phyloP scores from a whole-genome alignment of 1,140 invertebrate genomes.

The Cotesia chilonis region DNA sequence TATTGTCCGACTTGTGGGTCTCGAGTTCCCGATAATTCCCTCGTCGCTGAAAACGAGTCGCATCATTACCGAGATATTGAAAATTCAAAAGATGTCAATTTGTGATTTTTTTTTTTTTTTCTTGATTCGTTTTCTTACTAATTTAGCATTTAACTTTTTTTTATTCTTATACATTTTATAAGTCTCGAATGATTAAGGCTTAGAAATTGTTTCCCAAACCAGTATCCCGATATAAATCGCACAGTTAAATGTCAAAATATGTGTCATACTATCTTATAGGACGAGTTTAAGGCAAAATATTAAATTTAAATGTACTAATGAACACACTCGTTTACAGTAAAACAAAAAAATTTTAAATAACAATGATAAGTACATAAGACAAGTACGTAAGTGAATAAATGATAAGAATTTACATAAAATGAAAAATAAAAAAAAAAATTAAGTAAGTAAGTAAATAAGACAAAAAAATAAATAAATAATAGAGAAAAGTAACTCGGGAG shows the following conservation, averaged over 20 bases:
- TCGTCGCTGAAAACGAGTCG: constrained; percentile 15
- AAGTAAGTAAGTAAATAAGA: constrained; percentile 12
- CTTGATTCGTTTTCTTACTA: too few relatives aligned
- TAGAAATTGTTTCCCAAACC: background rate
- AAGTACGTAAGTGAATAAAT: constrained; percentile 9
- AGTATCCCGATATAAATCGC: constrained; percentile 26
- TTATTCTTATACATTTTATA: too few relatives aligned
- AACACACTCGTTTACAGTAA: constrained; percentile 6
- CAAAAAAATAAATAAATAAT: constrained; percentile 2
- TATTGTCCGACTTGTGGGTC: constrained; percentile 31
- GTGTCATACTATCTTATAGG: constrained; percentile 26
- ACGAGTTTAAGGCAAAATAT: constrained; percentile 10
- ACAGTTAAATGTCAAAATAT: constrained; percentile 38
- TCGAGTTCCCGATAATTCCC: constrained; percentile 33
- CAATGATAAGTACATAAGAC: constrained; percentile 16
- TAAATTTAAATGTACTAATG: background rate
- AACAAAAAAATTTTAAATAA: background rate
- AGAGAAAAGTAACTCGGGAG: constrained; percentile 14
- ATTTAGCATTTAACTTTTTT: too few relatives aligned
- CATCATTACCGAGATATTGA: constrained; percentile 29
- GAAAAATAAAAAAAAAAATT: background rate
- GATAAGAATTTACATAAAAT: background rate
- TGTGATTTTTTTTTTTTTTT: constrained; percentile 7
- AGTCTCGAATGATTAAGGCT: background rate
- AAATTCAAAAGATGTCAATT: constrained; percentile 23